phyloP scores from a whole-genome alignment of 2,113 vertebrate genomes.

The Oreotrochilus melanogaster region DNA sequence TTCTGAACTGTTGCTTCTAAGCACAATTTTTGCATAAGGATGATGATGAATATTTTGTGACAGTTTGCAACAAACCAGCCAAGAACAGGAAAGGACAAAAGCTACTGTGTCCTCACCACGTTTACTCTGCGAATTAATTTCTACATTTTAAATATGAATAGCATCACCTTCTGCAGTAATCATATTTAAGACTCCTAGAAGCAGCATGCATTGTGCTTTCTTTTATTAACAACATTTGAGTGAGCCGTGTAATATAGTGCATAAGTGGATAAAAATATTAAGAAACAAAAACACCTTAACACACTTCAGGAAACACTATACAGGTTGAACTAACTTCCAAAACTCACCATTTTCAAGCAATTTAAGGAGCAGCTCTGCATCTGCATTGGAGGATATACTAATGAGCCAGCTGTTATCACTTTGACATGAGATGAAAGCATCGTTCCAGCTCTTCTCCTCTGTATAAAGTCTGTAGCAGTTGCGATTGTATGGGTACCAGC shows the following conservation, averaged over 20 bases:
- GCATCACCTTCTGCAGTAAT: too few relatives aligned
- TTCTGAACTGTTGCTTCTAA: not conserved
- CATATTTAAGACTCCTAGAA: not conserved
- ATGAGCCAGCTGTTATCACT: conserved; percentile 78
- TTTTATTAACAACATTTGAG: not conserved
- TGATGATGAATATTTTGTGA: not conserved
- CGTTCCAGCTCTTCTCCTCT: conserved; percentile 83
- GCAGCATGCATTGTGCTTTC: rapidly evolving
- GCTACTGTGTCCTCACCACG: not conserved
- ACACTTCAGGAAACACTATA: not conserved
- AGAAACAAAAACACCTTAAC: not conserved
- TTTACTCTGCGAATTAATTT: not conserved
- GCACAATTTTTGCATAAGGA: not conserved
- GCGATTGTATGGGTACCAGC: conserved; percentile 87
- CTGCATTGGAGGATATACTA: conserved; percentile 85
- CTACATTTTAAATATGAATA: not conserved
- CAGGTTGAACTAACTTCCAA: not conserved
- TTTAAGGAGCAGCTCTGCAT: conserved; percentile 84
- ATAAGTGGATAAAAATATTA: not conserved
- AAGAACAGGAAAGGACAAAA: not conserved
- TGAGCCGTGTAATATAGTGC: rapidly evolving
- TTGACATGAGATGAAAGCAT: conserved; percentile 82
- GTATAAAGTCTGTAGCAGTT: conserved; percentile 86
- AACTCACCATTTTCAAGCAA: conserved; percentile 85
- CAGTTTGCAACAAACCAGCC: not conserved